phyloP scores from a whole-genome alignment of 2,113 vertebrate species.

The Colossoma macropomum region DNA sequence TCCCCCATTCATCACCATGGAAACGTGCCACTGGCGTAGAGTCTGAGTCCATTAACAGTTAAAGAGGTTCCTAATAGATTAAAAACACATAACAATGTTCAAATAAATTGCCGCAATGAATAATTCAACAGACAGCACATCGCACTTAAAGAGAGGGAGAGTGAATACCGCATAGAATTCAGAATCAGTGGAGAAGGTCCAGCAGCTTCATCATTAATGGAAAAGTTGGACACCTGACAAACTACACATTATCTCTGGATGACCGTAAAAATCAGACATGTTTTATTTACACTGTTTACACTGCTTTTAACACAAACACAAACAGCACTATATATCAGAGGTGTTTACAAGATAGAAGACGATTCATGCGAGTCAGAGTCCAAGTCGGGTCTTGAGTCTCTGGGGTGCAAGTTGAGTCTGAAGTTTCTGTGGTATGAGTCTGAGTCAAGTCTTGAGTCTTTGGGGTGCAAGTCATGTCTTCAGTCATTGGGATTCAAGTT shows the following conservation, averaged over 20 bases:
- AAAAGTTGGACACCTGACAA: constrained; percentile 28
- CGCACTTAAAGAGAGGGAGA: constrained; percentile 14
- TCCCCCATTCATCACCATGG: constrained; percentile 25
- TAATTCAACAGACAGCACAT: constrained; percentile 12
- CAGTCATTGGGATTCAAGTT: no score
- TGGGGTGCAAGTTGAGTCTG: no score
- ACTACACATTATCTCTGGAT: neutral
- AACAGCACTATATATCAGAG: no score
- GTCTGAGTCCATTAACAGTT: constrained; percentile 30
- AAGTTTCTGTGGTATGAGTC: no score
- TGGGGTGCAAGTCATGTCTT: no score
- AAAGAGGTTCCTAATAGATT: constrained; percentile 40
- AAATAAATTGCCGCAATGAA: constrained; percentile 14
- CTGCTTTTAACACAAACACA: no score
- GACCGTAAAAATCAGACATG: neutral
- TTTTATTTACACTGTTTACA: no score
- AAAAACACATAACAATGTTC: constrained; percentile 38
- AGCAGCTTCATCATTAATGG: constrained; percentile 12
- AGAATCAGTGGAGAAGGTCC: constrained; percentile 17
- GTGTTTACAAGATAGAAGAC: no score
- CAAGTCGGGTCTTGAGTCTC: no score
- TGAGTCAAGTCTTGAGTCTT: no score
- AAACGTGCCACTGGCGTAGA: constrained; percentile 23
- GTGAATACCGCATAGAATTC: neutral
- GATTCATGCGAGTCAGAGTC: no score